Evolutionary conservation across 1,140 invertebrate genomes (phyloP), one percentile per base, ranked within the genome.

Genomic region (Drosophila nigrodunni): DNA sequence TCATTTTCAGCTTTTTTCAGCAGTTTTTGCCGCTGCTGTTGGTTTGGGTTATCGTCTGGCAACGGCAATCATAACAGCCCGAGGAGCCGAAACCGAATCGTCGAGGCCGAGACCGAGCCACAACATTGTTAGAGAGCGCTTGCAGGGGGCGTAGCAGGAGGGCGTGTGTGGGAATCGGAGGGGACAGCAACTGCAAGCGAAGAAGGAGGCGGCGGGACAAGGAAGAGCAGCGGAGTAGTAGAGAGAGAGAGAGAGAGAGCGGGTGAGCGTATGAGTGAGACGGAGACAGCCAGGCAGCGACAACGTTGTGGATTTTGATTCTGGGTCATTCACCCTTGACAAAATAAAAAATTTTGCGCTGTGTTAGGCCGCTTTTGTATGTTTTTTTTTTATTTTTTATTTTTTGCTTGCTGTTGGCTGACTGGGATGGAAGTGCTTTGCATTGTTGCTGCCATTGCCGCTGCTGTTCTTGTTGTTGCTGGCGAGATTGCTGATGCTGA

Each of bases 291-390:
- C 37, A 59, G 54, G 18, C 18, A 49, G 64, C 83, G 77, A 83
- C 83, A 73, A 80, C 80, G 72, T 80, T 88, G 83, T 88, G 80
- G 85, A 89, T 89, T 83, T 89, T 89, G 85, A 89, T 89, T 89
- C 85, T 89, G 86, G 85, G 85, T 89, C 85, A 89, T 89, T 88
- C 85, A 88, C 85, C 83, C 83, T 88, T 89, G 77, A 88, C 80
- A 89, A 88, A 88, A 30, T 30, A 30, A 89, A 87, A 89, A 71
- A 82, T 78, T 89, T 82, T 81, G 74, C 85, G 68, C 83, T 89
- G 83, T 88, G 83, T 88, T 89, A 83, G 83, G 83, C 85, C 80
- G 83, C 80, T 80, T 87, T 77, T 87, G 76, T 87, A 66, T 86
- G 52, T 65, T 52, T 18, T 58, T 67, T 66, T 73, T 75, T 81